Percentiles rank a stretch among this genome's conserved stretches.
These are phyloP conservation scores for Cyprinodon diabolis DNA, from an alignment of 2,797 vertebrate genomes.

Conservation along the genomic window DNA sequence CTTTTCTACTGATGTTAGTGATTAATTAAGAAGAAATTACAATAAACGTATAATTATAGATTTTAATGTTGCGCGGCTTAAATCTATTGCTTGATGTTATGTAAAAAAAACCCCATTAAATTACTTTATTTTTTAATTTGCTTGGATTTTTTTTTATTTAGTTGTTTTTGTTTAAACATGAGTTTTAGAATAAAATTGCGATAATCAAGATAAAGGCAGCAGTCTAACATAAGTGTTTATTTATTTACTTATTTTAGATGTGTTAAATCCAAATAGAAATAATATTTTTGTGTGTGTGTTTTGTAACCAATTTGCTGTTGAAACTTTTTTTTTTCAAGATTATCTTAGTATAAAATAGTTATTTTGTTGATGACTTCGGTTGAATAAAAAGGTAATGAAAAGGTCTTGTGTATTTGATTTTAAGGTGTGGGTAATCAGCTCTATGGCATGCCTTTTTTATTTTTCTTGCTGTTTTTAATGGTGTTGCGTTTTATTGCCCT, in stretches of 20 bases:
- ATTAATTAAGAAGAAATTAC: too few species aligned
- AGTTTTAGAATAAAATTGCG: background rate
- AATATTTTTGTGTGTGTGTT: background rate
- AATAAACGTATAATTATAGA: background rate
- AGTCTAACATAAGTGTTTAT: background rate
- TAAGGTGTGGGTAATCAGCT: background rate
- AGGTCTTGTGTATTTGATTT: background rate
- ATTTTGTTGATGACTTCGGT: background rate
- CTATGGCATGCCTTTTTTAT: background rate
- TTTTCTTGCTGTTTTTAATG: background rate
- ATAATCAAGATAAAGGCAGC: background rate
- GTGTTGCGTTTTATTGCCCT: background rate
- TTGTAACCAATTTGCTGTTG: background rate
- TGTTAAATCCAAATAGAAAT: background rate
- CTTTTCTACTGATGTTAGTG: background rate
- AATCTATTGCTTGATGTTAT: background rate
- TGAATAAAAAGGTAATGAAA: background rate
- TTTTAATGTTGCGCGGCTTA: background rate
- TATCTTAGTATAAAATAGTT: too few species aligned
- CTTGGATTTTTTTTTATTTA: background rate
- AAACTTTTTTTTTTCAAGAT: background rate
- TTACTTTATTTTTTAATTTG: background rate
- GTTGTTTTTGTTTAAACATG: background rate
- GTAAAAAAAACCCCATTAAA: background rate
- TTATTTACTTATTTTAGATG: too few species aligned